Evolutionary conservation across 2,113 vertebrate species (phyloP).

Genomic region (Urocynchramus pylzowi): DNA sequence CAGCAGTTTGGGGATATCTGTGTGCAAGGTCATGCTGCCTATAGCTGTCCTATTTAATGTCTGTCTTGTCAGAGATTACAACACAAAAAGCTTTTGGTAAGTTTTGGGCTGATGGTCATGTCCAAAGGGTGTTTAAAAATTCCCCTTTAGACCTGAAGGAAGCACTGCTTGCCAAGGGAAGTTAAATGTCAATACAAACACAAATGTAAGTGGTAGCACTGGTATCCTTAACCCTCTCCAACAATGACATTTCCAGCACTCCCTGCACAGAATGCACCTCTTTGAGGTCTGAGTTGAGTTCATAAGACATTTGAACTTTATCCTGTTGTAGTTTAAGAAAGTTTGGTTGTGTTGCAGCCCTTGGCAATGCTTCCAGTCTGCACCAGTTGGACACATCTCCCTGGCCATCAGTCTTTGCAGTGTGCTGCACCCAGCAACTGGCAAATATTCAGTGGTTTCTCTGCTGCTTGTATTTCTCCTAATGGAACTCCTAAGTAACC

Average conservation of each 20-base stretch:
- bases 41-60: background rate
- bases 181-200: background rate
- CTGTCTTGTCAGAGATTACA: background rate
- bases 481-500: constrained; percentile 16
- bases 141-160: background rate
- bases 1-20: background rate
- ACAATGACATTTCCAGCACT: background rate
- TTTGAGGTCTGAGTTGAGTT: background rate
- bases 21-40: background rate
- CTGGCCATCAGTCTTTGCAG: background rate
- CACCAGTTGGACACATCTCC: background rate
- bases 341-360: background rate
- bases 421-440: background rate
- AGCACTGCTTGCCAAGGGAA: background rate
- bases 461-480: background rate
- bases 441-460: constrained; percentile 7
- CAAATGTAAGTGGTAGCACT: background rate
- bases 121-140: background rate
- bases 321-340: background rate
- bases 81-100: background rate
- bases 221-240: background rate
- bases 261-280: background rate
- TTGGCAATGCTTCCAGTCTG: background rate
- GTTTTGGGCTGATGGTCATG: background rate
- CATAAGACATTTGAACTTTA: background rate